Percentiles rank a stretch among this genome's conserved stretches.
These are phyloP conservation scores for Hucho hucho DNA, from an alignment of 2,113 vertebrate species.

Conservation along the genomic window DNA sequence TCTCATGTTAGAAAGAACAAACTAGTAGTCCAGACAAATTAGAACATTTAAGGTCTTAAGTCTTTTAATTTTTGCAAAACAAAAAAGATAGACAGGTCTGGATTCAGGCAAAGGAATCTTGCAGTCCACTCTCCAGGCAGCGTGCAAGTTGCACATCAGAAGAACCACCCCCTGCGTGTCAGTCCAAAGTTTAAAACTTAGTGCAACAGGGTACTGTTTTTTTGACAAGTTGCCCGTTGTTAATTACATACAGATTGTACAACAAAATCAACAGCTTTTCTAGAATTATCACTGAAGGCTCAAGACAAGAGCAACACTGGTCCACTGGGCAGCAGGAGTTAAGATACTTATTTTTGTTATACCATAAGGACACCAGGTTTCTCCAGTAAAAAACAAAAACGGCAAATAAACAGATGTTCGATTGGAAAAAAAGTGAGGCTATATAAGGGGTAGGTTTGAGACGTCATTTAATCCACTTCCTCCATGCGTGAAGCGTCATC, in stretches of 20 bases:
- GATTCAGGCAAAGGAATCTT: conserved; percentile 70
- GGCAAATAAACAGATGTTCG: conserved; percentile 44
- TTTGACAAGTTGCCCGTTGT: conserved; percentile 51
- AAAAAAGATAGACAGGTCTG: conserved; percentile 69
- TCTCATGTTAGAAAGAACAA: too few species aligned
- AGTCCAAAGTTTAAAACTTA: conserved; percentile 62
- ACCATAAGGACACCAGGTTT: conserved; percentile 24
- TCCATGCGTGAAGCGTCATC: conserved; percentile 92
- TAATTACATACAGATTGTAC: conserved; percentile 45
- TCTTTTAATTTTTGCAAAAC: conserved; percentile 76
- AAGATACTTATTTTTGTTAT: conserved; percentile 45
- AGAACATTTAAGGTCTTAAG: conserved; percentile 47
- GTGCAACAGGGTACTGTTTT: conserved; percentile 70
- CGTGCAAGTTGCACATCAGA: conserved; percentile 60
- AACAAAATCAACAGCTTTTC: conserved; percentile 58
- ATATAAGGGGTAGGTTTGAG: conserved; percentile 42
- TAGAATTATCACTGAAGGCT: conserved; percentile 38
- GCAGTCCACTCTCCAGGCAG: conserved; percentile 67
- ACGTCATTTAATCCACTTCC: conserved; percentile 85
- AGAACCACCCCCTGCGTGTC: conserved; percentile 40
- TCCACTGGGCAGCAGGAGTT: conserved; percentile 66
- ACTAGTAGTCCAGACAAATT: too few species aligned
- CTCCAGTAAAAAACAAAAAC: conserved; percentile 38
- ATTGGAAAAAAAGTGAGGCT: conserved; percentile 56
- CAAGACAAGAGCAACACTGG: conserved; percentile 53